These are phyloP conservation scores for Delia radicum DNA, from an alignment of 1,140 invertebrate species.

Conservation along the genomic window DNA sequence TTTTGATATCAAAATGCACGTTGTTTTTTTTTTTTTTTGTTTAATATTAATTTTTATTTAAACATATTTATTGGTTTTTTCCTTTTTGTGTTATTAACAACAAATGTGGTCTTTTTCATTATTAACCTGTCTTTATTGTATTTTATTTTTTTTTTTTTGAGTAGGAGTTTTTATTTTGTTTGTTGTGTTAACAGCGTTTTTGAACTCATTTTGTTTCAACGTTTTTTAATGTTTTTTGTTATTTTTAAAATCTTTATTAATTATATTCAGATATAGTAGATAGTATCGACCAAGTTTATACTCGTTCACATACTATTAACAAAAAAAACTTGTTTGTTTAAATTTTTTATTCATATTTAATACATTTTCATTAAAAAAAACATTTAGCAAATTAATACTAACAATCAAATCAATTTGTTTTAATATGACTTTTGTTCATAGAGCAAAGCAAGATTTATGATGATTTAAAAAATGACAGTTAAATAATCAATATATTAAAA, in stretches of 20 bases:
- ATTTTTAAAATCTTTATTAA: not conserved
- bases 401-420: not conserved
- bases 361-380: not conserved
- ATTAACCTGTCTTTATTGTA: not conserved
- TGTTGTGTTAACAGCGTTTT: not conserved
- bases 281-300: no score
- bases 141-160: no score
- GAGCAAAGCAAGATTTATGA: slow-evolving; percentile 1
- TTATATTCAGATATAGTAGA: not conserved
- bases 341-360: not conserved
- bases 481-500: not conserved
- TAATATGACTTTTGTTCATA: not conserved
- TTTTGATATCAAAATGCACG: not conserved
- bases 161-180: no score
- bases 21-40: not conserved
- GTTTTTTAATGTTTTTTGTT: not conserved
- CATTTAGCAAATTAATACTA: not conserved
- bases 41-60: not conserved
- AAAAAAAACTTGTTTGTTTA: not conserved
- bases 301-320: not conserved
- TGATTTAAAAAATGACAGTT: not conserved
- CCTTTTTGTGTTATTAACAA: no score
- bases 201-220: not conserved
- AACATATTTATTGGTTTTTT: no score
- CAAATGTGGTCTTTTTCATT: no score